These are phyloP conservation scores for Drosophila nikananu DNA, from an alignment of 1,140 invertebrate genomes.

Conservation along the genomic window DNA sequence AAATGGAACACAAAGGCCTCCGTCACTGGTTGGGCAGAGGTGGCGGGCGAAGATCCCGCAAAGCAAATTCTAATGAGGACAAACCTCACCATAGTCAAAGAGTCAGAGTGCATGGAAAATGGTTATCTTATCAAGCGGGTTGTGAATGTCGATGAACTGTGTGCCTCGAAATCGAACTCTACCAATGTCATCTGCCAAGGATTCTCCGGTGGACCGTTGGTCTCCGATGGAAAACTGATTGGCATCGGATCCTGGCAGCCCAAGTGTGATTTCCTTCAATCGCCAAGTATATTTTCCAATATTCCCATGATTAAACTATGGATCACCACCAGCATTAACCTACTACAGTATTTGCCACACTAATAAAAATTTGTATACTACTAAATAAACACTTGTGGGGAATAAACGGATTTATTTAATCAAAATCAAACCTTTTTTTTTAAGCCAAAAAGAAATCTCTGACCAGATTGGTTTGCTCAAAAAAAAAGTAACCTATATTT, in stretches of 20 bases:
- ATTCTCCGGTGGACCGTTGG: conserved; percentile 27
- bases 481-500: conserved; percentile 20
- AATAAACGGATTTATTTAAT: neutral
- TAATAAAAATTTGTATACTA: too few species aligned
- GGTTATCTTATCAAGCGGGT: neutral
- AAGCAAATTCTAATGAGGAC: neutral
- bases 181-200: neutral
- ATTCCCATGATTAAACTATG: conserved; percentile 12
- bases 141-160: conserved; percentile 1
- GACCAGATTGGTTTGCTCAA: neutral
- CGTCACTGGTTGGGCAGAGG: conserved; percentile 34
- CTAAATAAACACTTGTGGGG: neutral
- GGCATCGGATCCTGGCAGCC: conserved; percentile 31
- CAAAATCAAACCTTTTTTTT: neutral
- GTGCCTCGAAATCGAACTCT: neutral
- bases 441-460: conserved; percentile 5
- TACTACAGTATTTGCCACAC: too few species aligned
- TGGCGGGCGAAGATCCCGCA: neutral
- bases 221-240: conserved; percentile 22
- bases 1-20: neutral
- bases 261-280: conserved; percentile 3
- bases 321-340: conserved; percentile 31
- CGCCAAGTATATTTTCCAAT: conserved; percentile 30
- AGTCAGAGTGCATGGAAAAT: neutral
- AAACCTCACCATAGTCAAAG: neutral